Base-by-base conservation (phyloP, 2,888 invertebrate genomes). In the Pristionchus fissidentatus region DNA sequence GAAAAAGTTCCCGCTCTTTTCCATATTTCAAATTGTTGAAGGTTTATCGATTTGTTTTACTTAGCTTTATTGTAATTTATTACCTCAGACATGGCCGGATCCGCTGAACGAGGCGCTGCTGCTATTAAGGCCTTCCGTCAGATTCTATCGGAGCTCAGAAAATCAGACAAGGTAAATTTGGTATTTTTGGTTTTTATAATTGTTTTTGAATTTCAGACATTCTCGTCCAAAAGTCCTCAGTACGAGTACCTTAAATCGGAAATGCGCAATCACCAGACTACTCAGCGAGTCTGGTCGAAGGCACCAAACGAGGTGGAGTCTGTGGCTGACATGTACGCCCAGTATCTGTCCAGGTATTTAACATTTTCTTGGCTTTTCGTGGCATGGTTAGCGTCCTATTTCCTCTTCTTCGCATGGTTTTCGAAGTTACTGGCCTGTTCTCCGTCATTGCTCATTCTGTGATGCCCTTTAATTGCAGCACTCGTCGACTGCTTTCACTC, bases 311-410 rank as follows among this genome's bases (percentile, higher is more conserved):
- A 90, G 78, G 84, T 87, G 46, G 89, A 90, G 83, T 86, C 88
- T 52, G 86, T 91, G 13, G 90, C 90, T 8, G 86, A 87, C 38
- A 84, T 89, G 41, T 91, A 91, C 84, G 87, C 89, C 41, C 88
- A 88, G 22, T 91, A 91, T 82, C 81, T 91, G 84, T 84, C 86
- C 32, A 88, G 89, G 89, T 88, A 29, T 52, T 60, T 22, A 66
- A 66, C 10, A 15, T 82, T 38, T 8, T 49, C 8, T 26, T 7
- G 15, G 43, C 15, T 43, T 26, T 15, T 43, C 7, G 32, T 1
- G n/a, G 1, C 26, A 32, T 80, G 13, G 22, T n/a, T 1, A 57
- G n/a, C 22, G 13, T 8, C n/a, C 8, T 32, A 49, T 57, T 43
- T n/a, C 82, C 87, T 70, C 88, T 87, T 43, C 85, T 87, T 38